phyloP scores from a whole-genome alignment of 2,888 invertebrate genomes.

The Tetropium fuscum region DNA sequence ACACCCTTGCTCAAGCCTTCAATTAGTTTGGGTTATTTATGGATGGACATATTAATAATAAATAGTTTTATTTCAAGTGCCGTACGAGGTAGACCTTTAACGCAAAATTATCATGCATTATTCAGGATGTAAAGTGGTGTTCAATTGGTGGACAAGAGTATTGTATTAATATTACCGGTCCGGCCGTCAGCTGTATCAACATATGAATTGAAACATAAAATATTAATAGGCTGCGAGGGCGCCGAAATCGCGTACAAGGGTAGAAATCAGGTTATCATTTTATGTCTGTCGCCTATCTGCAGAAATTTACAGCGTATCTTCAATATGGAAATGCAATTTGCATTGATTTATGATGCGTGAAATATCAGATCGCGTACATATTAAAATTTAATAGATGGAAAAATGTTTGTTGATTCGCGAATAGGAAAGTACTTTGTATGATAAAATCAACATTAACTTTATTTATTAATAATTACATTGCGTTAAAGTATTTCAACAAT shows the following conservation, averaged over 20 bases:
- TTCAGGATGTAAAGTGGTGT: slow-evolving; percentile 23
- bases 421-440: background rate
- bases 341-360: slow-evolving; percentile 39
- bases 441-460: background rate
- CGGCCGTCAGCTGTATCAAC: slow-evolving; percentile 71
- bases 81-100: slow-evolving; percentile 1
- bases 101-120: slow-evolving; percentile 15
- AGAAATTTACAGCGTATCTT: slow-evolving; percentile 38
- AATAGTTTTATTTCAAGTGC: slow-evolving; percentile 18
- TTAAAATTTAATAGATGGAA: slow-evolving; percentile 35
- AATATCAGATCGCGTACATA: slow-evolving; percentile 35
- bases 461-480: background rate
- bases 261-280: slow-evolving; percentile 44
- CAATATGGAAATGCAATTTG: slow-evolving; percentile 41
- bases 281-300: slow-evolving; percentile 34
- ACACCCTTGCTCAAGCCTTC: background rate
- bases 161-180: slow-evolving; percentile 39
- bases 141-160: slow-evolving; percentile 45
- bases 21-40: background rate
- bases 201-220: slow-evolving; percentile 50
- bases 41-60: slow-evolving; percentile 3
- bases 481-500: too few relatives aligned
- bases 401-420: slow-evolving; percentile 20
- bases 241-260: slow-evolving; percentile 32
- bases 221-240: slow-evolving; percentile 43